These are phyloP conservation scores for Brachirus orientalis DNA, from an alignment of 2,113 vertebrate genomes.

Conservation along the genomic window DNA sequence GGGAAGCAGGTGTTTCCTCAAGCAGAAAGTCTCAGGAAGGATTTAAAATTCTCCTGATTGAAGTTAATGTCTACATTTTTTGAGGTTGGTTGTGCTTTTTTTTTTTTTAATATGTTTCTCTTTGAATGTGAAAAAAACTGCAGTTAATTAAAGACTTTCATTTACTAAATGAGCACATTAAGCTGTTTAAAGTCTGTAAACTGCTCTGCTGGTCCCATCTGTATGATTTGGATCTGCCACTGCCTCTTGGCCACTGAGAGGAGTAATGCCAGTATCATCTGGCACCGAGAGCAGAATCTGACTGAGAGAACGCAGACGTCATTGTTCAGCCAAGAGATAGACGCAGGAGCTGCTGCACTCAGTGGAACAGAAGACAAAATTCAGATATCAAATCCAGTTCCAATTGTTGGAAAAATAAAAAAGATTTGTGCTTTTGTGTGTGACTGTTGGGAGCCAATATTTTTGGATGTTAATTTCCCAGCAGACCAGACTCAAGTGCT, in stretches of 20 bases:
- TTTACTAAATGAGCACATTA: neutral
- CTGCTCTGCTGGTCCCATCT: constrained; percentile 3
- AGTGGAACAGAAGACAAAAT: neutral
- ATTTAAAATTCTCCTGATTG: constrained; percentile 5
- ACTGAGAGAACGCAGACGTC: too few relatives aligned
- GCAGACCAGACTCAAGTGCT: neutral
- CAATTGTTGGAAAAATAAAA: neutral
- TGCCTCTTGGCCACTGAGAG: neutral
- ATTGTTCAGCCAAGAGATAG: constrained; percentile 4
- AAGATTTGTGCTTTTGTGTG: neutral
- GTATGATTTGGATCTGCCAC: constrained; percentile 27
- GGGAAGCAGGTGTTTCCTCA: constrained; percentile 48
- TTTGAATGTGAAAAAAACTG: neutral
- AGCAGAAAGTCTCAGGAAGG: neutral
- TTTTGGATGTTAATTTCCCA: constrained; percentile 19
- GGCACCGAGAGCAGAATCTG: too few relatives aligned
- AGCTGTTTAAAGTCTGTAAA: neutral
- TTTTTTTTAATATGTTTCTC: too few relatives aligned
- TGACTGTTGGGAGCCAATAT: neutral
- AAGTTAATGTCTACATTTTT: neutral
- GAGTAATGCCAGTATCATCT: constrained; percentile 12
- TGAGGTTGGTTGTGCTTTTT: too few relatives aligned
- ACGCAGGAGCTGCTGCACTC: neutral
- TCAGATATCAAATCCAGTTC: neutral
- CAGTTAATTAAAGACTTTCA: too few relatives aligned